These are phyloP conservation scores for Larimichthys polyactis DNA, from an alignment of 2,113 vertebrate species.

Conservation along the genomic window DNA sequence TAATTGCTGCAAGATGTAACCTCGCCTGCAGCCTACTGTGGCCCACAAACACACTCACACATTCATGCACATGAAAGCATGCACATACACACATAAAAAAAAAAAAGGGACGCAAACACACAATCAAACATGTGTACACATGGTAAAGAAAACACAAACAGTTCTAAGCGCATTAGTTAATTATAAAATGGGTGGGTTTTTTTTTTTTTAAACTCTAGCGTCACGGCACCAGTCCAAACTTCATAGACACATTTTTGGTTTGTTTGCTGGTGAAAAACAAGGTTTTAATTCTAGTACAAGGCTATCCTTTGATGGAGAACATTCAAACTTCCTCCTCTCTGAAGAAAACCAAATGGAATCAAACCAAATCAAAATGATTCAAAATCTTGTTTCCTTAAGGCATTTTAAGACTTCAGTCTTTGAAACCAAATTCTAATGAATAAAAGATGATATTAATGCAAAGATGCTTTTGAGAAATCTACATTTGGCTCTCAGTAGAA, in stretches of 20 bases:
- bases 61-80: constrained; percentile 52
- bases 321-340: constrained; percentile 31
- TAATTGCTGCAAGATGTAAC: constrained; percentile 86
- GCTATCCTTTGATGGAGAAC: constrained; percentile 46
- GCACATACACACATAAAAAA: constrained; percentile 3
- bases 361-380: constrained; percentile 54
- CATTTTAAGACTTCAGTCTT: constrained; percentile 17
- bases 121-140: constrained; percentile 34
- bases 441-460: constrained; percentile 65
- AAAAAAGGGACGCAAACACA: constrained; percentile 46
- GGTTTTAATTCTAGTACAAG: constrained; percentile 47
- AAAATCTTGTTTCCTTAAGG: constrained; percentile 46
- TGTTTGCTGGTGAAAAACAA: constrained; percentile 59
- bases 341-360: constrained; percentile 51
- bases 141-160: constrained; percentile 44
- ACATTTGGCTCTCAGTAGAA: constrained; percentile 28
- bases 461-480: constrained; percentile 45
- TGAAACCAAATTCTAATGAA: constrained; percentile 54
- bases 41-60: constrained; percentile 72
- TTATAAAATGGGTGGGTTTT: constrained; percentile 18
- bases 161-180: constrained; percentile 43
- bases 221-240: not conserved
- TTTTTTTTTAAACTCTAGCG: not conserved
- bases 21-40: constrained; percentile 75
- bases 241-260: constrained; percentile 46